These are phyloP conservation scores for Seladonia tumulorum DNA, from an alignment of 2,888 invertebrate genomes.

Conservation along the genomic window DNA sequence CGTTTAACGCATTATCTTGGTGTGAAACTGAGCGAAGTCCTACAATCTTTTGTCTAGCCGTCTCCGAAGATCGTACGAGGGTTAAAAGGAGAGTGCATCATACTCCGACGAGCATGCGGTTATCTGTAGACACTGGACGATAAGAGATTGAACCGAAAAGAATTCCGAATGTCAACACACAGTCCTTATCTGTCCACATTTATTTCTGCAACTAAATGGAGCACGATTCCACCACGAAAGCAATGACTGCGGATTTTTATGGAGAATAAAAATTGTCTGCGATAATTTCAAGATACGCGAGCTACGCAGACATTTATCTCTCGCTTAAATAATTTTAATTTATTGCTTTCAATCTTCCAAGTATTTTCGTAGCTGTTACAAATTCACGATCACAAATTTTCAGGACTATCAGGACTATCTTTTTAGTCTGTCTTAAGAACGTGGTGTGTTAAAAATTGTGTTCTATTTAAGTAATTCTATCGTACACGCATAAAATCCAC, in stretches of 20 bases:
- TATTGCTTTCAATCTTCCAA: no score
- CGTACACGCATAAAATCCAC: no score
- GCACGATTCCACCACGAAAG: neutral
- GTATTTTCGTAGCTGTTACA: no score
- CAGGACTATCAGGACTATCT: no score
- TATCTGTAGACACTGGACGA: conserved; percentile 5
- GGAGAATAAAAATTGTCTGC: neutral
- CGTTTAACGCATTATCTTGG: no score
- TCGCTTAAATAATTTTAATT: no score
- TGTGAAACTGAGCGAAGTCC: neutral
- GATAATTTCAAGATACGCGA: neutral
- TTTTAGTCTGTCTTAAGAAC: no score
- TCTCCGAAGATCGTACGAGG: neutral
- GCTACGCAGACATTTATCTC: neutral
- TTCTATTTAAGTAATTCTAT: no score
- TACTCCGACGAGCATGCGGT: neutral
- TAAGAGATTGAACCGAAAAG: neutral
- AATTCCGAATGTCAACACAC: neutral
- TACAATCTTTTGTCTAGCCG: neutral
- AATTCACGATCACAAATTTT: no score
- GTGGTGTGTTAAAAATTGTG: no score
- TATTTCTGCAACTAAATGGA: conserved; percentile 8
- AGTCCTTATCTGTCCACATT: neutral
- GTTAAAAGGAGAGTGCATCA: neutral
- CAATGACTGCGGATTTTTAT: neutral